Evolutionary conservation across 2,113 vertebrate genomes (phyloP).

Genomic region (Protomyctophum bolini): DNA sequence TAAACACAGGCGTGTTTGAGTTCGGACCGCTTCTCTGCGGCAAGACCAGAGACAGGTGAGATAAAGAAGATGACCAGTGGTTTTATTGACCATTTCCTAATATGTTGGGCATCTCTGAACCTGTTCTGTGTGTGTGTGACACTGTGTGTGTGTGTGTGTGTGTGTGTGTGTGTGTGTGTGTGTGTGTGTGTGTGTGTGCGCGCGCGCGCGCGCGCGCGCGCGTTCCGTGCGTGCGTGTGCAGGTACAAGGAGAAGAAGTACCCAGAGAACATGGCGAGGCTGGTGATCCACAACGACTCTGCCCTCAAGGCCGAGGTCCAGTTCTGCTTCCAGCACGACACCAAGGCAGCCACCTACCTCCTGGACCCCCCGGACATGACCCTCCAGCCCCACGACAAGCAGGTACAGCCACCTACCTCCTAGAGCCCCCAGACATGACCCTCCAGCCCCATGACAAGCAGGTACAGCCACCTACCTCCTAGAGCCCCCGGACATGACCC

Average conservation of each 20-base stretch:
- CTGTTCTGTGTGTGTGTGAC: not conserved
- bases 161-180: not conserved
- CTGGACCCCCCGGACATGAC: slow-evolving; percentile 85
- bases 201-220: too few relatives aligned
- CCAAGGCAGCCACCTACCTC: slow-evolving; percentile 82
- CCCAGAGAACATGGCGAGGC: slow-evolving; percentile 81
- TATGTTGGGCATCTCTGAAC: too few relatives aligned
- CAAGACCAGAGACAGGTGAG: slow-evolving; percentile 88
- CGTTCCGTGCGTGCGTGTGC: not conserved
- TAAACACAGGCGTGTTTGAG: slow-evolving; percentile 77
- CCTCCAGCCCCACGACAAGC: slow-evolving; percentile 82
- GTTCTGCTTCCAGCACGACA: slow-evolving; percentile 84
- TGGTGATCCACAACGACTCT: slow-evolving; percentile 85
- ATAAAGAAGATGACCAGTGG: not conserved
- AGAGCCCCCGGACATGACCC: slow-evolving; percentile 83
- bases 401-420: slow-evolving; percentile 87
- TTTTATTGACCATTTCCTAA: too few relatives aligned
- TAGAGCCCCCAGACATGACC: slow-evolving; percentile 84
- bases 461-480: slow-evolving; percentile 87
- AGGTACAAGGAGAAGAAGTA: slow-evolving; percentile 85
- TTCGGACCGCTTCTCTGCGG: slow-evolving; percentile 92
- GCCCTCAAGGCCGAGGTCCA: slow-evolving; percentile 75
- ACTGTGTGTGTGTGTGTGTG: not conserved
- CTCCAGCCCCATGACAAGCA: slow-evolving; percentile 84
- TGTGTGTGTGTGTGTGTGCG: too few relatives aligned